These are phyloP conservation scores for Ephestia elutella DNA, from an alignment of 1,140 invertebrate genomes.

Conservation along the genomic window DNA sequence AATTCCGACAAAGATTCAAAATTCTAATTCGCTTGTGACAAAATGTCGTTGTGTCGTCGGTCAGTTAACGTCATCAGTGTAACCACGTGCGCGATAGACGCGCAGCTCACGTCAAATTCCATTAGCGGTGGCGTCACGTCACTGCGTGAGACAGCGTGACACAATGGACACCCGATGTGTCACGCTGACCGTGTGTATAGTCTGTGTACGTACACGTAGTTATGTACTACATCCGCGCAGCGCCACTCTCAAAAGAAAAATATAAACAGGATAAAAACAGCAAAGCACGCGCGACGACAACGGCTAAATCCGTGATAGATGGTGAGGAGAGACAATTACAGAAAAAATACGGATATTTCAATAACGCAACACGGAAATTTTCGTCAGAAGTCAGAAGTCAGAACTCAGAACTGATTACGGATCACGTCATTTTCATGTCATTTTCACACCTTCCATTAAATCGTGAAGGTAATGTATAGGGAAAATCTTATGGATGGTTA, in stretches of 20 bases:
- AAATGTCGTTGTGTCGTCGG: slow-evolving; percentile 12
- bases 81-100: slow-evolving; percentile 7
- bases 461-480: slow-evolving; percentile 1
- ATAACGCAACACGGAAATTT: neutral
- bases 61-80: slow-evolving; percentile 11
- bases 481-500: too few relatives aligned
- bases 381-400: neutral
- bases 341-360: neutral
- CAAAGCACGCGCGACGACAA: slow-evolving; percentile 31
- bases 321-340: neutral
- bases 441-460: neutral
- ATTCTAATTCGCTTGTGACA: slow-evolving; percentile 12
- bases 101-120: slow-evolving; percentile 13
- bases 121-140: slow-evolving; percentile 9
- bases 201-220: slow-evolving; percentile 20
- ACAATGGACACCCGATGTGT: slow-evolving; percentile 11
- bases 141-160: slow-evolving; percentile 14
- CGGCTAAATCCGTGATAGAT: slow-evolving; percentile 10
- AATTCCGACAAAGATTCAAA: slow-evolving; percentile 7
- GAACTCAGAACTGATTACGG: neutral
- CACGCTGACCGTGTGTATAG: slow-evolving; percentile 11
- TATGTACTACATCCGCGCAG: slow-evolving; percentile 42
- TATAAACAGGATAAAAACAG: slow-evolving; percentile 42
- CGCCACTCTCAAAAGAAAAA: slow-evolving; percentile 33
- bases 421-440: neutral